A percentile compares a stretch with the other conserved stretches of the same genome.
phyloP scores from a whole-genome alignment of 2,113 vertebrate genomes.

The Tylochromis polylepis region DNA sequence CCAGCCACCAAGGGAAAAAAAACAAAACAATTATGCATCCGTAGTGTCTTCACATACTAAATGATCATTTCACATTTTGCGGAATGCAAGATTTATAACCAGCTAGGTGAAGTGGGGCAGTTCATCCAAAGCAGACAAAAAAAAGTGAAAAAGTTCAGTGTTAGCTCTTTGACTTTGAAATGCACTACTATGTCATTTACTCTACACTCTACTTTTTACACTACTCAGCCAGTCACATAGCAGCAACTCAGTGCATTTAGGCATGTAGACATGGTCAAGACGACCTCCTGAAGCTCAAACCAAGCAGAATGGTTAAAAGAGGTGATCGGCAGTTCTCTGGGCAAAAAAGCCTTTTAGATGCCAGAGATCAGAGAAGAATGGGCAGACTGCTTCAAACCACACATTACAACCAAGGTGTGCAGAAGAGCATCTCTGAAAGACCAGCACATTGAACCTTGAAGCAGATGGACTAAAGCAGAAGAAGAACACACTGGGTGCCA shows the following conservation, averaged over 20 bases:
- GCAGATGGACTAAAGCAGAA: background rate
- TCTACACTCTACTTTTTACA: background rate
- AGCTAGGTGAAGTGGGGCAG: background rate
- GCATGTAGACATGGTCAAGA: fast-evolving
- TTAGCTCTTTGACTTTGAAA: background rate
- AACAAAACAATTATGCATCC: background rate
- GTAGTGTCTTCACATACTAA: fast-evolving
- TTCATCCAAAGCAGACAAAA: background rate
- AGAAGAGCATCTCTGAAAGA: background rate
- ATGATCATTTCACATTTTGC: background rate
- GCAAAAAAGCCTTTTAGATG: background rate
- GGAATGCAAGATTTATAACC: background rate
- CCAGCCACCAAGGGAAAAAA: fast-evolving
- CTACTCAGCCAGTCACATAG: background rate
- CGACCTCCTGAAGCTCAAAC: background rate
- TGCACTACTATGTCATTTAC: background rate
- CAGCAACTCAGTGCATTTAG: background rate
- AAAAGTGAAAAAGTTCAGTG: fast-evolving
- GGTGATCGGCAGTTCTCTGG: background rate
- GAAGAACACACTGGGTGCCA: background rate
- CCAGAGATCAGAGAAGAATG: background rate
- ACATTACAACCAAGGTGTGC: background rate
- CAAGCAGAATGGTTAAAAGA: background rate
- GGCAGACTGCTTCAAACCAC: background rate
- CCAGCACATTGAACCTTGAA: background rate